These are phyloP conservation scores for Psylliodes chrysocephalus DNA, from an alignment of 2,888 invertebrate species.

Conservation along the genomic window DNA sequence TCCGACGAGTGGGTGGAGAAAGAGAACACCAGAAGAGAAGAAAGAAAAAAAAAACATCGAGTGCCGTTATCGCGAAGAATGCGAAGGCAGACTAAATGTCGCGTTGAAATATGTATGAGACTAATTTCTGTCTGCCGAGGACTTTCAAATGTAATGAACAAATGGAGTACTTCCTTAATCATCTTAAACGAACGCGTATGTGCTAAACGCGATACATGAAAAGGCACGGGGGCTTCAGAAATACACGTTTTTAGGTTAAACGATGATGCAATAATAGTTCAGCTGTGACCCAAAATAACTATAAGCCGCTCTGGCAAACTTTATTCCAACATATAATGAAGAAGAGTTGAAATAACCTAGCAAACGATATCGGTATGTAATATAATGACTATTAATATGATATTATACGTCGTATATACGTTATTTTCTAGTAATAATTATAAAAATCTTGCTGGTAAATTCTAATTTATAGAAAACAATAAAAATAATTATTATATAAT, in stretches of 20 bases:
- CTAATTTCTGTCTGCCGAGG: constrained; percentile 30
- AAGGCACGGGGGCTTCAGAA: not conserved
- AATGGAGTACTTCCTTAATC: constrained; percentile 35
- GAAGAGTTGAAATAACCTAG: too few relatives aligned
- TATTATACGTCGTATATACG: too few relatives aligned
- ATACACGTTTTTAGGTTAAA: constrained; percentile 4
- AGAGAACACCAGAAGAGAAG: constrained; percentile 19
- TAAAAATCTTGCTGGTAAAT: too few relatives aligned
- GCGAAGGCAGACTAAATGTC: constrained; percentile 29
- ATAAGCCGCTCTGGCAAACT: too few relatives aligned
- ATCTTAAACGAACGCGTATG: constrained; percentile 22
- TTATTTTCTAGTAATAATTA: too few relatives aligned
- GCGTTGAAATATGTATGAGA: constrained; percentile 30
- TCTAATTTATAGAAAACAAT: too few relatives aligned
- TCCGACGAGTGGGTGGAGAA: constrained; percentile 28
- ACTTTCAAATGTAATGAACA: constrained; percentile 31
- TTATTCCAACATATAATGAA: too few relatives aligned
- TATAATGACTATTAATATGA: too few relatives aligned
- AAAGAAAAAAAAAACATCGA: constrained; percentile 13
- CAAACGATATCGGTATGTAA: too few relatives aligned
- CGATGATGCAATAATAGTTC: too few relatives aligned
- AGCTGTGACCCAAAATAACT: too few relatives aligned
- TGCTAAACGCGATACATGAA: constrained; percentile 7
- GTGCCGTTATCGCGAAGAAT: constrained; percentile 34
- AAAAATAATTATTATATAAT: too few relatives aligned